Evolutionary conservation across 2,113 vertebrate species (phyloP).

Genomic region (Erythrolamprus reginae): DNA sequence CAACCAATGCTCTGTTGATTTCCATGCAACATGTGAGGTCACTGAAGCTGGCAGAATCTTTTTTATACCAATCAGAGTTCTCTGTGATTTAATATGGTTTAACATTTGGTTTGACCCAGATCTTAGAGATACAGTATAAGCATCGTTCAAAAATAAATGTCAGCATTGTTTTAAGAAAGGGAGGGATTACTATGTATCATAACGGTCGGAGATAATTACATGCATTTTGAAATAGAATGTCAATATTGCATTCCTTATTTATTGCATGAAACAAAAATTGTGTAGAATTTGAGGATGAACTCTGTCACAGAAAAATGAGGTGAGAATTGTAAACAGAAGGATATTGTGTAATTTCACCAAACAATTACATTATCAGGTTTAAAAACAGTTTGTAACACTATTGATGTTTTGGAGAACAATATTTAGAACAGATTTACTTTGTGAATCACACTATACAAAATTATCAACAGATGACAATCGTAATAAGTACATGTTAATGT

Average conservation of each 20-base stretch:
- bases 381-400: background rate
- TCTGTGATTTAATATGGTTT: constrained; percentile 39
- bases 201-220: background rate
- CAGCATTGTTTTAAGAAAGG: background rate
- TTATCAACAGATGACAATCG: background rate
- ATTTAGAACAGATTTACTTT: background rate
- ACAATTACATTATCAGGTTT: background rate
- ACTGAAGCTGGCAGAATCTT: constrained; percentile 41
- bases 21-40: constrained; percentile 51
- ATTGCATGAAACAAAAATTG: background rate
- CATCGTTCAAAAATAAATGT: background rate
- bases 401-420: background rate
- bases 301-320: background rate
- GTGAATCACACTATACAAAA: background rate
- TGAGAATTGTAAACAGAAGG: background rate
- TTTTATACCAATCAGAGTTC: constrained; percentile 7
- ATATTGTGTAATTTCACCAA: background rate
- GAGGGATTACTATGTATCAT: background rate
- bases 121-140: constrained; percentile 17
- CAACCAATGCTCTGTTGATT: constrained; percentile 52
- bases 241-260: background rate
- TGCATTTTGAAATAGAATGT: background rate
- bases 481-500: background rate
- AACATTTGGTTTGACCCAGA: constrained; percentile 30
- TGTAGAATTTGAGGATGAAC: background rate